phyloP scores from a whole-genome alignment of 2,888 invertebrate species.

The Cryptus viduatorius region DNA sequence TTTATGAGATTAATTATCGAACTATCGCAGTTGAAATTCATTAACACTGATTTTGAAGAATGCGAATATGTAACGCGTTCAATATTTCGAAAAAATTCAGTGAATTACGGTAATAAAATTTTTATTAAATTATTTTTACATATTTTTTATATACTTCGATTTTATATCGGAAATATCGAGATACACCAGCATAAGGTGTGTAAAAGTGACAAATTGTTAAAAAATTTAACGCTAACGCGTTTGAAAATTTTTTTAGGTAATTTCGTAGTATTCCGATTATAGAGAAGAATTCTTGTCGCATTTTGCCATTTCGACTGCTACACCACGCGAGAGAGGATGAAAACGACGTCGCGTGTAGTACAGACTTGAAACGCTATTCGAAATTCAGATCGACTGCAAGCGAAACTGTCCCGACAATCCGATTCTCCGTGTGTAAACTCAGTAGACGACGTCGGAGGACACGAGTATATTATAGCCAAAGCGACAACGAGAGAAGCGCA shows the following conservation, averaged over 20 bases:
- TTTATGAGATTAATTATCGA: too few species aligned
- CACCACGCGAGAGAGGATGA: conserved; percentile 2
- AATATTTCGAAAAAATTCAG: too few species aligned
- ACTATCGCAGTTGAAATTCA: too few species aligned
- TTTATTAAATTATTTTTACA: too few species aligned
- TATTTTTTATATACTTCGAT: too few species aligned
- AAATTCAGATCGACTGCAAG: conserved; percentile 49
- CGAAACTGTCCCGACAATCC: conserved; percentile 24
- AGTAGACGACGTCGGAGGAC: conserved; percentile 15
- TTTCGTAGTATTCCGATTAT: neutral
- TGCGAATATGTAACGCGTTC: too few species aligned
- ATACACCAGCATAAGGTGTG: too few species aligned
- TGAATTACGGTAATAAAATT: too few species aligned
- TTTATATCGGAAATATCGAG: too few species aligned
- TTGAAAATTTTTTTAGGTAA: neutral
- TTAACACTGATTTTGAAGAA: too few species aligned
- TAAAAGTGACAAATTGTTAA: too few species aligned
- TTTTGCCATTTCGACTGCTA: neutral
- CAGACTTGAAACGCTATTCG: conserved; percentile 26
- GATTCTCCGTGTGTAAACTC: conserved; percentile 4
- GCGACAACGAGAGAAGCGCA: neutral
- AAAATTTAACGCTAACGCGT: too few species aligned
- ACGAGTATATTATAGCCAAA: conserved; percentile 9
- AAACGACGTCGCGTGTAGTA: conserved; percentile 28
- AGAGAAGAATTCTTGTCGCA: neutral